phyloP scores from a whole-genome alignment of 1,140 invertebrate genomes.

The Philopotamus ludificatus region DNA sequence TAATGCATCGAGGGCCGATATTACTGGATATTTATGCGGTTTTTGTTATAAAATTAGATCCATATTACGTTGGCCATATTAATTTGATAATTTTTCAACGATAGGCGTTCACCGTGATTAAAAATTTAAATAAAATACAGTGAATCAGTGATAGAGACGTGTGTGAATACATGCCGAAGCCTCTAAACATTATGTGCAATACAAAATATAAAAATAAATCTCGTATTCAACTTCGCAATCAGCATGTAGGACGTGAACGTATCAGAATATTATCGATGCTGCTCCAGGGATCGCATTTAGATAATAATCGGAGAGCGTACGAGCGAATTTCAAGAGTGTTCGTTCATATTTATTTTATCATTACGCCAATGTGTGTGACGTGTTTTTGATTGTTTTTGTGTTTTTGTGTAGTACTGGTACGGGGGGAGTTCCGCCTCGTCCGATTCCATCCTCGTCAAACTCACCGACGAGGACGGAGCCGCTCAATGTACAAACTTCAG shows the following conservation, averaged over 20 bases:
- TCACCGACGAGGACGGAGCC: conserved; percentile 27
- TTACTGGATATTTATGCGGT: too few relatives aligned
- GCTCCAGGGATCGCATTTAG: not conserved
- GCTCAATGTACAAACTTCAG: too few relatives aligned
- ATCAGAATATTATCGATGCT: conserved; percentile 3
- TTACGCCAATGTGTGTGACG: too few relatives aligned
- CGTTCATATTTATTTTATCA: too few relatives aligned
- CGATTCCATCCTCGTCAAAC: conserved; percentile 39
- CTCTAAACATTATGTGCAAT: not conserved
- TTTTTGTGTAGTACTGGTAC: conserved; percentile 49
- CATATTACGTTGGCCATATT: too few relatives aligned
- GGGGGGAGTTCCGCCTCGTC: conserved; percentile 48
- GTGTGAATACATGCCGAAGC: conserved; percentile 4
- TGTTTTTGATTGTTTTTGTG: too few relatives aligned
- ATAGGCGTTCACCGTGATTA: not conserved
- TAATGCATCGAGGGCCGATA: too few relatives aligned
- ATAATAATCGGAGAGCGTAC: not conserved
- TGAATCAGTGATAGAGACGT: too few relatives aligned
- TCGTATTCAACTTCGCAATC: not conserved
- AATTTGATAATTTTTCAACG: not conserved
- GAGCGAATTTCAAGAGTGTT: not conserved
- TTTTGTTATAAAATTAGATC: too few relatives aligned
- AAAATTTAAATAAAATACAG: not conserved
- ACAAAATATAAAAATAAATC: not conserved
- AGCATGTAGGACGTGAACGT: not conserved